phyloP scores from a whole-genome alignment of 2,113 vertebrate genomes.

The Cairina moschata region DNA sequence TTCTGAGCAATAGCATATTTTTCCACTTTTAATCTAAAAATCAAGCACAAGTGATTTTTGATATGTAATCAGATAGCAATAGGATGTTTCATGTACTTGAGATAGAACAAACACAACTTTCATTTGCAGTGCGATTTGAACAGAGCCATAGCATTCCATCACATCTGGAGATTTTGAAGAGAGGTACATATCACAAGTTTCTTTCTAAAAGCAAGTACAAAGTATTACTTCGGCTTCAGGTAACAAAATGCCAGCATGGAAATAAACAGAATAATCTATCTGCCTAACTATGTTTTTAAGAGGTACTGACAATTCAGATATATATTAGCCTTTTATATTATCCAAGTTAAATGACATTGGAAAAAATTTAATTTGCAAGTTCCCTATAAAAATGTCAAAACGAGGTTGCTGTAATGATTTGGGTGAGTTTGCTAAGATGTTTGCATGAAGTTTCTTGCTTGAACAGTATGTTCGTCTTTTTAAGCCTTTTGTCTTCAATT shows the following conservation, averaged over 20 bases:
- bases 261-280: neutral
- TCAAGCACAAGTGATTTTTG: neutral
- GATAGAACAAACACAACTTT: neutral
- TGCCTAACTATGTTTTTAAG: neutral
- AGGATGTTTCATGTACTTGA: neutral
- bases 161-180: neutral
- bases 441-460: neutral
- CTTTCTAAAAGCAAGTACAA: neutral
- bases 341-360: neutral
- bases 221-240: neutral
- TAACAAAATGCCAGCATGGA: neutral
- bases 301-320: neutral
- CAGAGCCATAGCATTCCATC: neutral
- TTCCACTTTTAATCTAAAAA: neutral
- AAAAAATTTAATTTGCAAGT: neutral
- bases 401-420: neutral
- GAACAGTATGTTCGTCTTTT: neutral
- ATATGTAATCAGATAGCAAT: neutral
- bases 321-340: neutral
- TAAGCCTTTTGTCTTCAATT: neutral
- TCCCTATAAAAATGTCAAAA: neutral
- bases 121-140: neutral
- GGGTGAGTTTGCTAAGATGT: neutral
- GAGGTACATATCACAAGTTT: neutral
- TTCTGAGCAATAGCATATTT: too few species aligned